Evolutionary conservation across 2,888 invertebrate genomes (phyloP).

Genomic region (Pediacus dermestoides): DNA sequence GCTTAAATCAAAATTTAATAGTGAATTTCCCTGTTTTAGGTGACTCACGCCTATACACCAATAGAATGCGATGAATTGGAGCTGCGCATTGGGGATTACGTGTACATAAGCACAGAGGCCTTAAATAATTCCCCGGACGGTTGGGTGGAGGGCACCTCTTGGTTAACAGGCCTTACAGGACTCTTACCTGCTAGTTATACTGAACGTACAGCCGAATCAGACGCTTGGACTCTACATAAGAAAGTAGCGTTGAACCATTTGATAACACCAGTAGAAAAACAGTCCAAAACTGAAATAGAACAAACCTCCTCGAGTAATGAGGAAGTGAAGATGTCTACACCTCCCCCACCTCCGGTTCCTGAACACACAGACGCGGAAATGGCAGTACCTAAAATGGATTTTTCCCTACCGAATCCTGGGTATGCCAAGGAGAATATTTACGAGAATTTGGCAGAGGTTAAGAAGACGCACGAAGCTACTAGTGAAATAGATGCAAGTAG

Average conservation of each 20-base stretch:
- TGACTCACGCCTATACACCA: slow-evolving; percentile 72
- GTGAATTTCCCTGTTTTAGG: slow-evolving; percentile 49
- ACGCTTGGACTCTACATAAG: slow-evolving; percentile 86
- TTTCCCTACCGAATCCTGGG: slow-evolving; percentile 6
- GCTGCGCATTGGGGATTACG: slow-evolving; percentile 79
- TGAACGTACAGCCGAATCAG: slow-evolving; percentile 79
- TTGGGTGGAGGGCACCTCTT: slow-evolving; percentile 83
- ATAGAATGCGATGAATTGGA: slow-evolving; percentile 81
- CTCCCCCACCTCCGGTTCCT: neutral
- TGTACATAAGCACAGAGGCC: slow-evolving; percentile 75
- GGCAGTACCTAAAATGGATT: neutral
- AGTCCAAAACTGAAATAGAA: slow-evolving; percentile 8
- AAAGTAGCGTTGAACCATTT: slow-evolving; percentile 55
- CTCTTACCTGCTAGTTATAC: slow-evolving; percentile 80
- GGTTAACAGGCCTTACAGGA: slow-evolving; percentile 77
- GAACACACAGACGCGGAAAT: slow-evolving; percentile 9
- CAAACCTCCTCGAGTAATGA: neutral
- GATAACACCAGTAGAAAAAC: slow-evolving; percentile 20
- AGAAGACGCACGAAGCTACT: slow-evolving; percentile 15
- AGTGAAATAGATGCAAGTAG: neutral
- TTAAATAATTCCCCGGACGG: slow-evolving; percentile 73
- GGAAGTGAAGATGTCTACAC: slow-evolving; percentile 4
- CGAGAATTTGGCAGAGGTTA: slow-evolving; percentile 34
- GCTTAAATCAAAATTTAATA: too few species aligned
- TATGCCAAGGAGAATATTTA: slow-evolving; percentile 31